Conservation (phyloP, 2,113 vertebrate species). For the Pipra filicauda region DNA sequence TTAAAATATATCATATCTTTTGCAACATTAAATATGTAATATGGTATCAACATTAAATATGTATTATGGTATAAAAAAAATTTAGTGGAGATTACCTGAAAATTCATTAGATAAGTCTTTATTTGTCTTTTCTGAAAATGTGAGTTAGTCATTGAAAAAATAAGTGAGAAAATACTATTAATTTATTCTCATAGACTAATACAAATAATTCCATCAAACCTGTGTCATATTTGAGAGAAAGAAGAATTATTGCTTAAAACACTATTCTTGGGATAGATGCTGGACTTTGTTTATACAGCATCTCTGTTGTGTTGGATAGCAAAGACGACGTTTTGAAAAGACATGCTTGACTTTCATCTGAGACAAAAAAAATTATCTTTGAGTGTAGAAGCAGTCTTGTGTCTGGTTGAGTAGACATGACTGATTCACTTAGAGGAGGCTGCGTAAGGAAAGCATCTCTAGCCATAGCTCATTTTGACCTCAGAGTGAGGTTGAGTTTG, state of each 20-base stretch:
- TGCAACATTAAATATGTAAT: constrained; percentile 34
- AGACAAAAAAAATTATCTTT: neutral
- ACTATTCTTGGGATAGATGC: neutral
- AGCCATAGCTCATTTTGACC: neutral
- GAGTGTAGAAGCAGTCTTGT: neutral
- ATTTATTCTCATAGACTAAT: neutral
- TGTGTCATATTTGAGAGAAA: neutral
- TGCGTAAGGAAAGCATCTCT: neutral
- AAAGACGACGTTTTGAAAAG: neutral
- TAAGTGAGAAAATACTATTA: neutral
- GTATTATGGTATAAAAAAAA: neutral
- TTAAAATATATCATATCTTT: constrained; percentile 10
- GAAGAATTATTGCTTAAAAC: neutral
- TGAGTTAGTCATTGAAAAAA: neutral
- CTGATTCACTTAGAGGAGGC: neutral
- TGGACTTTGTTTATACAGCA: neutral
- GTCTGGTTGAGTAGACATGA: neutral
- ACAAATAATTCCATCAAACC: neutral
- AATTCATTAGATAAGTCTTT: neutral
- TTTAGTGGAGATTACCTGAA: neutral
- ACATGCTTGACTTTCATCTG: neutral
- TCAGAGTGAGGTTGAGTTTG: neutral
- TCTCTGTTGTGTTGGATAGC: neutral
- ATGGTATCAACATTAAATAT: constrained; percentile 24
- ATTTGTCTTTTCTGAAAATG: neutral